phyloP scores from a whole-genome alignment of 2,888 invertebrate genomes.

The Panzeria rudis region DNA sequence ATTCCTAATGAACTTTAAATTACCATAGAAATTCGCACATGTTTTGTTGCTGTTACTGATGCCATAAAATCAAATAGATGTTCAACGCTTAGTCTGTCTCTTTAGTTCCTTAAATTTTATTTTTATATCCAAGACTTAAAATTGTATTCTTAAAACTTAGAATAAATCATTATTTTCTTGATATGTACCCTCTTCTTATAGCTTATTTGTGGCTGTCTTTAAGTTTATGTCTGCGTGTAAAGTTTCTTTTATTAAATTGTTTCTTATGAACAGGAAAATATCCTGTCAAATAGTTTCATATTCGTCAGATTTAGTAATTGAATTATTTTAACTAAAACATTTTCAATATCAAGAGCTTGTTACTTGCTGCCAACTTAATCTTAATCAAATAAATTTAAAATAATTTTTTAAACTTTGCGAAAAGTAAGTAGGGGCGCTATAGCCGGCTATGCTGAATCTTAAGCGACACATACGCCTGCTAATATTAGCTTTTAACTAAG shows the following conservation, averaged over 20 bases:
- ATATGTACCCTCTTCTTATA: background rate
- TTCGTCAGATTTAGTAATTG: conserved; percentile 8
- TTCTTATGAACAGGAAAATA: background rate
- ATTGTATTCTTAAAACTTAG: background rate
- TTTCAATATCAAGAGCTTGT: background rate
- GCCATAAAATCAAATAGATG: background rate
- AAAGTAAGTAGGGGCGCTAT: too few species aligned
- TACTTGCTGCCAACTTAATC: background rate
- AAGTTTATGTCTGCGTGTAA: background rate
- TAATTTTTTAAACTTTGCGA: too few species aligned
- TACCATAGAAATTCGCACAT: background rate
- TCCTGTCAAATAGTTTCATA: background rate
- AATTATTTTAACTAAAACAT: background rate
- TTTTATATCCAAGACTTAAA: background rate
- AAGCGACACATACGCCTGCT: too few species aligned
- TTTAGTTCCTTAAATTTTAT: background rate
- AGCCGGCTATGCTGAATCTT: too few species aligned
- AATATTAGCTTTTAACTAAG: too few species aligned
- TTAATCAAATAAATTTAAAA: background rate
- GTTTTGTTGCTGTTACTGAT: background rate
- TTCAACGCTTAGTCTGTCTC: background rate
- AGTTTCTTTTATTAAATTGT: background rate
- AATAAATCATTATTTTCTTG: background rate
- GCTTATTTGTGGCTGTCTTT: background rate
- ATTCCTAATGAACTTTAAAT: background rate